Evolutionary conservation across 2,797 vertebrate genomes (phyloP).

Genomic region (Sandelia bainsii): DNA sequence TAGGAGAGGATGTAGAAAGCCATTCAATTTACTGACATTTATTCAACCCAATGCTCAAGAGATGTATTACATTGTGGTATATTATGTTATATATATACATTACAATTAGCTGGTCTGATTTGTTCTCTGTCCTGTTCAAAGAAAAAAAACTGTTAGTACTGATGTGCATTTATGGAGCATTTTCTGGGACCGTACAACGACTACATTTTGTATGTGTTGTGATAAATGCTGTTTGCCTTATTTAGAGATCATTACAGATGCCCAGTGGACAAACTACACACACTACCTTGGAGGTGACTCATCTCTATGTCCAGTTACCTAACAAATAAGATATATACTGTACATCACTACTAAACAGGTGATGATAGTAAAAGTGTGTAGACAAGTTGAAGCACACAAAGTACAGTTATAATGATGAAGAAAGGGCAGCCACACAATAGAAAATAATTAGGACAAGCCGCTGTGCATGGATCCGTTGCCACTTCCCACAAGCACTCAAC

Average conservation of each 20-base stretch:
- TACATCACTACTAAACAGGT: conserved; percentile 10
- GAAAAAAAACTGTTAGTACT: neutral
- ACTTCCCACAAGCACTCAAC: conserved; percentile 75
- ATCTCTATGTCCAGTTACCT: conserved; percentile 11
- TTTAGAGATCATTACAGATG: neutral
- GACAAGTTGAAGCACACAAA: conserved; percentile 46
- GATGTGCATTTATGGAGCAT: neutral
- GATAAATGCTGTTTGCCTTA: neutral
- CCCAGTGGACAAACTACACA: neutral
- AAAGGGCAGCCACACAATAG: conserved; percentile 56
- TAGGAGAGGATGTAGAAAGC: conserved; percentile 4
- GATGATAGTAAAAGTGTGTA: conserved; percentile 31
- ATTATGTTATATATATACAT: neutral
- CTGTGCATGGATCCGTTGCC: conserved; percentile 63
- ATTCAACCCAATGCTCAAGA: neutral
- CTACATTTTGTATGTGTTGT: neutral
- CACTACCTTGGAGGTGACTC: neutral
- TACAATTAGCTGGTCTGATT: neutral
- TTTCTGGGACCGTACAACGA: neutral
- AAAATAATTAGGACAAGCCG: conserved; percentile 76
- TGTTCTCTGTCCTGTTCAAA: neutral
- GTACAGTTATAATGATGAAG: conserved; percentile 50
- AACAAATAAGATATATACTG: conserved; percentile 17
- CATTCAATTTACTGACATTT: conserved; percentile 1
- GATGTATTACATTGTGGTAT: neutral